Evolutionary conservation across 2,113 vertebrate genomes (phyloP), one percentile per base, ranked within the genome.

Genomic region (Haemorhous mexicanus): DNA sequence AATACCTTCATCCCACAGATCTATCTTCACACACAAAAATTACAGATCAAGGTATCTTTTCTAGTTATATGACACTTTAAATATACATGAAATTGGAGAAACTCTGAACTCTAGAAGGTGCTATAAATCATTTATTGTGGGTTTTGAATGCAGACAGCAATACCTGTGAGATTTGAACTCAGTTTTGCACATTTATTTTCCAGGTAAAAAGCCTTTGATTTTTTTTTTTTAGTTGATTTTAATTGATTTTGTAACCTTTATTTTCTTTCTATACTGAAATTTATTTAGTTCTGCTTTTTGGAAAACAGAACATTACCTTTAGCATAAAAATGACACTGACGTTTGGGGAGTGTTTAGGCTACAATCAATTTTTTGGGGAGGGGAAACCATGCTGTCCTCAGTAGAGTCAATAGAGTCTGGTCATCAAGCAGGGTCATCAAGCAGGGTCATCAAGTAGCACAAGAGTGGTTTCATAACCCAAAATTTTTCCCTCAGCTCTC

Each of bases 331-430:
- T 18, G 11, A 18, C 53, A 39, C 10, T 83, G 44, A 33, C 4
- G 30, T 79, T 33, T 68, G 9, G 20, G 7, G 30, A 59, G 2
- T 21, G 16, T 46, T 30, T 47, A 22, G 43, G 23, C 35, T 89
- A 37, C 4, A 35, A 23, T 63, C 5, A 53, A 9, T 23, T 10
- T 11, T 49, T 64, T 15, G 1, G 0, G 1, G 13, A 39, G 1
- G 1, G 11, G 24, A 35, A 59, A 19, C 6, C 3, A 2, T 59
- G 5, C 14, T 63, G 26, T 50, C 10, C 15, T 46, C 16, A n/a
- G 13, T 27, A 22, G 16, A 75, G 14, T 58, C 12, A 53, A 10
- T 3, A 44, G 4, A 24, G 5, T 70, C 43, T 83, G 12, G 39
- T 39, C 39, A 39, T 39, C 10, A 39, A 39, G 39, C 39, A 39